A percentile compares a stretch with the other conserved stretches of the same genome.
Evolutionary conservation across 2,797 vertebrate genomes (phyloP).

Genomic region (Microctenopoma lineatum): DNA sequence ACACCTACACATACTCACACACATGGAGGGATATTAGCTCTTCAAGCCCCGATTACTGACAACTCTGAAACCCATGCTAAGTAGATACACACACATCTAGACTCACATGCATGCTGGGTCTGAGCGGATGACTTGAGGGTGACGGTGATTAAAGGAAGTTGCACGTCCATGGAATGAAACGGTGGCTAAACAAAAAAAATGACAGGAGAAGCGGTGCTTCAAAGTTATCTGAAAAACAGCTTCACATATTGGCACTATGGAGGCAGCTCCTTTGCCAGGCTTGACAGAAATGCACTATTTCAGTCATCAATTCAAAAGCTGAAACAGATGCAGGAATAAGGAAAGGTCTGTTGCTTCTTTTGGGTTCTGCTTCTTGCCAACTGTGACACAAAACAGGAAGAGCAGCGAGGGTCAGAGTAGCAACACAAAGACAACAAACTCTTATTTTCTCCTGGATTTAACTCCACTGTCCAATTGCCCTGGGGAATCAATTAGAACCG

Average conservation of each 20-base stretch:
- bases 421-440: constrained; percentile 50
- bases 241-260: constrained; percentile 28
- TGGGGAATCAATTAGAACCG: constrained; percentile 77
- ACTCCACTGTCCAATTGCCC: constrained; percentile 57
- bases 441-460: constrained; percentile 61
- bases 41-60: constrained; percentile 60
- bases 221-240: constrained; percentile 67
- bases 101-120: constrained; percentile 17
- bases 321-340: constrained; percentile 10
- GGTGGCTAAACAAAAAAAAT: constrained; percentile 61
- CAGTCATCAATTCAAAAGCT: constrained; percentile 21
- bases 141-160: constrained; percentile 69
- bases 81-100: constrained; percentile 34
- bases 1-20: constrained; percentile 25
- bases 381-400: constrained; percentile 10
- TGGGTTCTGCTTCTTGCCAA: constrained; percentile 15
- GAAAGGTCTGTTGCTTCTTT: constrained; percentile 2
- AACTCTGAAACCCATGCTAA: constrained; percentile 55
- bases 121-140: constrained; percentile 53
- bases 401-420: constrained; percentile 35
- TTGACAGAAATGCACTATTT: constrained; percentile 36
- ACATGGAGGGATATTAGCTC: constrained; percentile 18
- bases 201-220: constrained; percentile 55
- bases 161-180: constrained; percentile 57
- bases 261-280: constrained; percentile 33